These are phyloP conservation scores for Pseudochirops cupreus DNA, from an alignment of 2,797 vertebrate genomes.

Conservation along the genomic window DNA sequence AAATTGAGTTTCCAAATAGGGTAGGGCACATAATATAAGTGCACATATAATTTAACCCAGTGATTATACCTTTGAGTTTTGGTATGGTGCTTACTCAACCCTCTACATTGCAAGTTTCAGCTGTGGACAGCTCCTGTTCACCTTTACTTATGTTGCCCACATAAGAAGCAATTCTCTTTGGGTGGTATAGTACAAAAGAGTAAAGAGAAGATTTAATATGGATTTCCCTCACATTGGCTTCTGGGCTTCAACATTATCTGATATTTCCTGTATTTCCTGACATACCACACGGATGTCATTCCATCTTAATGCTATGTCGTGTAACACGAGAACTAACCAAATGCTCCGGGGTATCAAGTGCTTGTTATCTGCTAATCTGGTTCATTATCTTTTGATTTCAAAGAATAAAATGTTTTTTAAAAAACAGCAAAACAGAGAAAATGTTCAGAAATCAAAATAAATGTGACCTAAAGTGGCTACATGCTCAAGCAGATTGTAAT, in stretches of 20 bases:
- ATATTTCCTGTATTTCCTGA: neutral
- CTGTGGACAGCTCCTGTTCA: neutral
- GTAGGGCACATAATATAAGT: neutral
- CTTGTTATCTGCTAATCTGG: neutral
- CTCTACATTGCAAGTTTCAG: neutral
- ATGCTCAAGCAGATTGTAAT: neutral
- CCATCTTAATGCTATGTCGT: neutral
- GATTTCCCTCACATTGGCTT: neutral
- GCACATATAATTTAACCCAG: neutral
- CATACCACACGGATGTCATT: neutral
- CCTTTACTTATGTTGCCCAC: neutral
- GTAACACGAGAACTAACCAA: neutral
- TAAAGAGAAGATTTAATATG: neutral
- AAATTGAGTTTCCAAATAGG: neutral
- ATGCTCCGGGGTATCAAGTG: neutral
- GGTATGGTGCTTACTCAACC: neutral
- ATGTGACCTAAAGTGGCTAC: neutral
- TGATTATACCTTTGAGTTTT: neutral
- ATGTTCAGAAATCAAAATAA: neutral
- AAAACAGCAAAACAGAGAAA: neutral
- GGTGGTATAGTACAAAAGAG: neutral
- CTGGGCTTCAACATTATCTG: neutral
- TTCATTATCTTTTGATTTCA: neutral
- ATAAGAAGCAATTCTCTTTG: neutral
- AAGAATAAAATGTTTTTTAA: neutral